Percentiles rank a stretch among this genome's conserved stretches.
Conservation (phyloP, 2,888 invertebrate genomes). For the Boloria euphrosyne region DNA sequence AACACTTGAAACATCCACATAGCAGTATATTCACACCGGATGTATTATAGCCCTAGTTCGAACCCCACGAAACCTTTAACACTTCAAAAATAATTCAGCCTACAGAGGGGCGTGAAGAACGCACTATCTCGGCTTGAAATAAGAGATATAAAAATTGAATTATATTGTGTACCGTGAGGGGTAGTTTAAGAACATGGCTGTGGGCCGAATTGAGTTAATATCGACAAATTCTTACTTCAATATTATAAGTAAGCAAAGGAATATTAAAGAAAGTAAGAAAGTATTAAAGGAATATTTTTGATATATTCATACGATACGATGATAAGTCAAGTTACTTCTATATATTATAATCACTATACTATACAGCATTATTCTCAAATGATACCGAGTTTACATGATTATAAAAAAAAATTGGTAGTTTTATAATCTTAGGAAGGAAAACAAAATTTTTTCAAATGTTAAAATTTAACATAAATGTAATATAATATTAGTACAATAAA, state of each 20-base stretch:
- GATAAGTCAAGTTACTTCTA: too few species aligned
- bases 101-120: slow-evolving; percentile 39
- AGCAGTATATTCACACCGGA: slow-evolving; percentile 34
- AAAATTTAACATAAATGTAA: too few species aligned
- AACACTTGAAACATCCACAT: slow-evolving; percentile 32
- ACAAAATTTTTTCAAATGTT: too few species aligned
- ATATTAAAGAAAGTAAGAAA: too few species aligned
- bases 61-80: slow-evolving; percentile 59
- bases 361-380: too few species aligned
- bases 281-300: too few species aligned
- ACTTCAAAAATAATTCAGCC: slow-evolving; percentile 65
- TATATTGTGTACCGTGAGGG: slow-evolving; percentile 27
- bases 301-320: too few species aligned
- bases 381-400: too few species aligned
- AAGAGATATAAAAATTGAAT: slow-evolving; percentile 39
- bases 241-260: too few species aligned
- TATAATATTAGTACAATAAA: not conserved
- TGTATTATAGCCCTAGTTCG: slow-evolving; percentile 39
- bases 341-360: too few species aligned
- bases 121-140: slow-evolving; percentile 34
- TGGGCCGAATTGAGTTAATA: not conserved
- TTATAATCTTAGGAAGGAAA: too few species aligned
- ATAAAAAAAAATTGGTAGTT: too few species aligned
- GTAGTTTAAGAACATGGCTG: slow-evolving; percentile 12
- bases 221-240: not conserved